Percentiles rank a stretch among this genome's conserved stretches.
phyloP scores from a whole-genome alignment of 2,888 invertebrate genomes.

The Hypolimnas misippus region DNA sequence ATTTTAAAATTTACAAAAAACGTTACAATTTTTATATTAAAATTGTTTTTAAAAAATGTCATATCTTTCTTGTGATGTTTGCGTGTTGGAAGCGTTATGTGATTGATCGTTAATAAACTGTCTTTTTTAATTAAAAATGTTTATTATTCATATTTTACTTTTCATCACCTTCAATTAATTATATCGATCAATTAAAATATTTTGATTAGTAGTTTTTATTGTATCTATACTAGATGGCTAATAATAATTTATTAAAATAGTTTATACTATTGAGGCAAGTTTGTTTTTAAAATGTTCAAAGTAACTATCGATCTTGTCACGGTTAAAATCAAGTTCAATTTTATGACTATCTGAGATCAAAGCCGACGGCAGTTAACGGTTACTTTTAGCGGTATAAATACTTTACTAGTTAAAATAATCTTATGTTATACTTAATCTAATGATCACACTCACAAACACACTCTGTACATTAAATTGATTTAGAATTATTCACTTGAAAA shows the following conservation, averaged over 20 bases:
- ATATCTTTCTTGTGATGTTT: slow-evolving; percentile 16
- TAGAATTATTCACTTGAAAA: not conserved
- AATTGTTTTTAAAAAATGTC: slow-evolving; percentile 14
- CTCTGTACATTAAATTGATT: slow-evolving; percentile 52
- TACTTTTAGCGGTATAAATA: slow-evolving; percentile 14
- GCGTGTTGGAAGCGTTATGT: slow-evolving; percentile 25
- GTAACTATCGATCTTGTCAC: slow-evolving; percentile 30
- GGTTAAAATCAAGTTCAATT: slow-evolving; percentile 32
- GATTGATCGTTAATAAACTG: slow-evolving; percentile 29
- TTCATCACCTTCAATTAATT: not conserved
- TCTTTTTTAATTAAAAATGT: slow-evolving; percentile 24
- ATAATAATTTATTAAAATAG: slow-evolving; percentile 19
- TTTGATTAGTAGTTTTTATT: slow-evolving; percentile 20
- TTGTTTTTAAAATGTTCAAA: slow-evolving; percentile 36
- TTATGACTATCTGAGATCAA: slow-evolving; percentile 62
- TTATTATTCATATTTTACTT: slow-evolving; percentile 8
- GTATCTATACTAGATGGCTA: slow-evolving; percentile 1
- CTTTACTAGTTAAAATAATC: slow-evolving; percentile 22
- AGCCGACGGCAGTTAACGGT: slow-evolving; percentile 43
- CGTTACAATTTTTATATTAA: slow-evolving; percentile 20
- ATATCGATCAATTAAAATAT: not conserved
- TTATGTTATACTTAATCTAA: slow-evolving; percentile 33
- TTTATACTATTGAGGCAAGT: slow-evolving; percentile 42
- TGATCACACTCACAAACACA: slow-evolving; percentile 43
- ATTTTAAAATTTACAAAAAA: slow-evolving; percentile 16